A percentile compares a stretch with the other conserved stretches of the same genome.
Conservation (phyloP, 2,888 invertebrate species). For the Nomada ferruginata region DNA sequence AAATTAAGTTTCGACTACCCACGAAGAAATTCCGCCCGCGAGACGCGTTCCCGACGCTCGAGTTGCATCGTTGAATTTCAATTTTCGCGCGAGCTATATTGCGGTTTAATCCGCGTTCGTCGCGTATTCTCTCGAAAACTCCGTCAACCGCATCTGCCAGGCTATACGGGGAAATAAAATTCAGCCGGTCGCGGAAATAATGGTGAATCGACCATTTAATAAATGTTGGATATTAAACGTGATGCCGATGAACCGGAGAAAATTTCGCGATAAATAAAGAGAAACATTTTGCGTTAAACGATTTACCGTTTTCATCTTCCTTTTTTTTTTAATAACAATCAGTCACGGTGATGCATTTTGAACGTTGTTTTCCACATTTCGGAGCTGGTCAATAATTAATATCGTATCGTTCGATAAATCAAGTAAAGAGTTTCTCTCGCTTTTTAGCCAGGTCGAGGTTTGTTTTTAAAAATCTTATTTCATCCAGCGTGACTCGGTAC, state of each 20-base stretch:
- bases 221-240: not conserved
- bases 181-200: not conserved
- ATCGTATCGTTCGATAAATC: slow-evolving; percentile 59
- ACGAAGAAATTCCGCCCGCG: slow-evolving; percentile 47
- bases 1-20: slow-evolving; percentile 43
- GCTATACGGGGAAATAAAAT: not conserved
- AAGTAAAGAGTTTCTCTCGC: not conserved
- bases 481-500: too few species aligned
- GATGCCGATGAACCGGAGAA: too few species aligned
- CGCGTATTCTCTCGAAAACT: slow-evolving; percentile 11
- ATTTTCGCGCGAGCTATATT: slow-evolving; percentile 41
- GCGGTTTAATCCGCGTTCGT: slow-evolving; percentile 43
- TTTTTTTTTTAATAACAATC: not conserved
- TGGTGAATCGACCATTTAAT: not conserved
- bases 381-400: slow-evolving; percentile 55
- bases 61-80: slow-evolving; percentile 51
- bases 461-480: too few species aligned
- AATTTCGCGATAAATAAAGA: not conserved
- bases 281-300: not conserved
- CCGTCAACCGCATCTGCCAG: not conserved
- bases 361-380: slow-evolving; percentile 27
- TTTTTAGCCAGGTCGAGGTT: too few species aligned
- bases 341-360: not conserved
- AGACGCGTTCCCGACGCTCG: slow-evolving; percentile 11
- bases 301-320: not conserved